A percentile compares a stretch with the other conserved stretches of the same genome.
Evolutionary conservation across 2,113 vertebrate genomes (phyloP).

Genomic region (Apteryx mantelli): DNA sequence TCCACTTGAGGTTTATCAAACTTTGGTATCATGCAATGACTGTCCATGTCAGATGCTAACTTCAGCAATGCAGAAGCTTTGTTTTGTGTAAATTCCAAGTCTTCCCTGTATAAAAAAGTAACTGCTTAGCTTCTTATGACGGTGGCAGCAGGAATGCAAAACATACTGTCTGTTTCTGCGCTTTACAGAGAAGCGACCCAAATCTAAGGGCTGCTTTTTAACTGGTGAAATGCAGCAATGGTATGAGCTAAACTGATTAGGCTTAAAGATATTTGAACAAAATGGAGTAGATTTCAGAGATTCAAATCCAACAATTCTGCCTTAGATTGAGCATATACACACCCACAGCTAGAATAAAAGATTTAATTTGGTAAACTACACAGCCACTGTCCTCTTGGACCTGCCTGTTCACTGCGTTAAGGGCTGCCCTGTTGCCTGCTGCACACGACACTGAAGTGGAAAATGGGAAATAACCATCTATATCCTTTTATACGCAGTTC

Average conservation of each 20-base stretch:
- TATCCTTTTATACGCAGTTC: background rate
- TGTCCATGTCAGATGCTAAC: rapidly evolving
- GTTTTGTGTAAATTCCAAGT: background rate
- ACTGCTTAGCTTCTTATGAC: background rate
- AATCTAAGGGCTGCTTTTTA: background rate
- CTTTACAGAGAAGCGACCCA: background rate
- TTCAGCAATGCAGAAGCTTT: rapidly evolving
- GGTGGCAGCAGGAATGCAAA: background rate
- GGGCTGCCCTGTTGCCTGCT: background rate
- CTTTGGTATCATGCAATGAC: background rate
- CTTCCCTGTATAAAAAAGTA: background rate
- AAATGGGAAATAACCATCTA: background rate
- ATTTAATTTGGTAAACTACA: background rate
- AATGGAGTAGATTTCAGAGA: background rate
- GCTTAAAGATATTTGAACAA: background rate
- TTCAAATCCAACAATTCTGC: background rate
- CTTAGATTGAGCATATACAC: background rate
- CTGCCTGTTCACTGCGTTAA: background rate
- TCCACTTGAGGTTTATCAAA: background rate
- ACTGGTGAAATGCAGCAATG: background rate
- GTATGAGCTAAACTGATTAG: background rate
- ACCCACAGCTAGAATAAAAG: background rate
- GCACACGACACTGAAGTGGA: background rate
- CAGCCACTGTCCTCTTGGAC: background rate
- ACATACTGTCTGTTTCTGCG: background rate